These are phyloP conservation scores for Petrolisthes cinctipes DNA, from an alignment of 2,888 invertebrate genomes.

Conservation along the genomic window DNA sequence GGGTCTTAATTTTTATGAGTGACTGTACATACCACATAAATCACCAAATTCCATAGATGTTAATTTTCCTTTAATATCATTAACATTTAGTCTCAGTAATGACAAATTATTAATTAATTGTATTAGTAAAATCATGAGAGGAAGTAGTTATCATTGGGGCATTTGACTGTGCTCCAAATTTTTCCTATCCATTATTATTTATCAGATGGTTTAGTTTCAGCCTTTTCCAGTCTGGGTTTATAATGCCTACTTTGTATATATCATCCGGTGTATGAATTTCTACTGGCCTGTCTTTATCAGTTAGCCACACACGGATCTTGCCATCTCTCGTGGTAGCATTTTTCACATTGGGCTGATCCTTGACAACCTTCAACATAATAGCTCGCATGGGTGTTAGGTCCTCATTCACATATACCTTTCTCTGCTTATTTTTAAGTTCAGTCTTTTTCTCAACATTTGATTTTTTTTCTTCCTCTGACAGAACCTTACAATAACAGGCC, in stretches of 20 bases:
- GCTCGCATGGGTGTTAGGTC: conserved; percentile 10
- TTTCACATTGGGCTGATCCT: conserved; percentile 10
- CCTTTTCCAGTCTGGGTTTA: not conserved
- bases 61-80: not conserved
- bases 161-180: not conserved
- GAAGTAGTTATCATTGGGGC: not conserved
- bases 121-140: not conserved
- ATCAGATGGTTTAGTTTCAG: conserved; percentile 14
- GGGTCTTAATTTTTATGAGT: no score
- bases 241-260: conserved; percentile 9
- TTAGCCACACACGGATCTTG: conserved; percentile 3
- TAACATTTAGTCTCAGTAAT: conserved; percentile 14
- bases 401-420: conserved; percentile 21
- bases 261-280: conserved; percentile 26
- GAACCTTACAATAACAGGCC: not conserved
- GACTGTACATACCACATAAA: not conserved
- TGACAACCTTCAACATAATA: not conserved
- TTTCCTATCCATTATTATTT: not conserved
- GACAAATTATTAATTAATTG: not conserved
- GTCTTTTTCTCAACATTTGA: conserved; percentile 6
- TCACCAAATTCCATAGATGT: not conserved
- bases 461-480: not conserved
- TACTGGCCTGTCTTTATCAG: conserved; percentile 20
- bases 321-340: not conserved
- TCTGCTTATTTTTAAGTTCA: not conserved